These are phyloP conservation scores for Gymnorhina tibicen DNA, from an alignment of 2,113 vertebrate genomes.

Conservation along the genomic window DNA sequence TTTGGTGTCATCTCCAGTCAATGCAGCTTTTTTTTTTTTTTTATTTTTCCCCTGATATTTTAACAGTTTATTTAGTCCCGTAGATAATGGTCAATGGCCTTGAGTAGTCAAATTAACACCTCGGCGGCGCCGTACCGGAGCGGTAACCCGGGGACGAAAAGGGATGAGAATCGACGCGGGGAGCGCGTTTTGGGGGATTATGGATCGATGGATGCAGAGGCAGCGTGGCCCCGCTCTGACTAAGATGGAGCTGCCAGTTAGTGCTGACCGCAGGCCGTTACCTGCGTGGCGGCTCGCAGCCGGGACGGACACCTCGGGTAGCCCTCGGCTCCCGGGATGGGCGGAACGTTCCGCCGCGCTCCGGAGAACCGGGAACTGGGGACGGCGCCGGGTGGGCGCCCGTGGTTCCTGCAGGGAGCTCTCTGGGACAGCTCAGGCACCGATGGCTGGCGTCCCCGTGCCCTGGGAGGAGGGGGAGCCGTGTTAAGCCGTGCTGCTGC, in stretches of 20 bases:
- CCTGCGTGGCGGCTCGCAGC: background rate
- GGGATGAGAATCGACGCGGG: conserved; percentile 39
- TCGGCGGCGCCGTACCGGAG: background rate
- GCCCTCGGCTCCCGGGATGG: background rate
- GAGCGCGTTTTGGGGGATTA: conserved; percentile 51
- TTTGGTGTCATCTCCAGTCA: background rate
- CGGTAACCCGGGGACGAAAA: conserved; percentile 22
- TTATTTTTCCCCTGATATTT: background rate
- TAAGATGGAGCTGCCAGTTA: conserved; percentile 63
- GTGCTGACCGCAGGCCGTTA: conserved; percentile 17
- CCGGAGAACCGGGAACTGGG: background rate
- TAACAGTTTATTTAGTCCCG: background rate
- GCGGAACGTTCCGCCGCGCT: accelerated
- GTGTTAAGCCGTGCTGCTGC: conserved; percentile 2
- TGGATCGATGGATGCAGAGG: conserved; percentile 66
- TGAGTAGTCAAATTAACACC: conserved; percentile 42
- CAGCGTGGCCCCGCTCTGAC: conserved; percentile 59
- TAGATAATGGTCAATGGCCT: conserved; percentile 44
- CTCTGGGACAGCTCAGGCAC: background rate
- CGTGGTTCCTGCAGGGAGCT: background rate
- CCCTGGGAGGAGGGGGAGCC: conserved; percentile 28
- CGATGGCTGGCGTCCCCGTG: background rate
- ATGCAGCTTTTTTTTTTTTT: background rate
- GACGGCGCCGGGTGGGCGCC: background rate
- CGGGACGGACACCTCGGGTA: background rate